Conservation (phyloP, 2,888 invertebrate species). For the Lochmaea crataegi region DNA sequence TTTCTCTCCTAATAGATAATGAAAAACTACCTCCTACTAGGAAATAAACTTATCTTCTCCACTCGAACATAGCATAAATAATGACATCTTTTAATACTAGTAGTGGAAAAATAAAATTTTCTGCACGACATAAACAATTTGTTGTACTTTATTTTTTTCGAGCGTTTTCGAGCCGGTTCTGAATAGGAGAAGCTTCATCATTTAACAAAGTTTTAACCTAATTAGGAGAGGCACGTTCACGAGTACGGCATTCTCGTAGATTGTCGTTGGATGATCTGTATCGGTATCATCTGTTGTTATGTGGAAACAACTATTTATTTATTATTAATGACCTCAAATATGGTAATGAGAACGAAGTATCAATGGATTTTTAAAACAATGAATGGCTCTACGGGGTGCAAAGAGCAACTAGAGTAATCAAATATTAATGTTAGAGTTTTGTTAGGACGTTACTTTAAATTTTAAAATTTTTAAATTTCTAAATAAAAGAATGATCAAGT, state of each 20-base stretch:
- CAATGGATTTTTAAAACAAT: constrained; percentile 6
- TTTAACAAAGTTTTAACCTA: constrained; percentile 43
- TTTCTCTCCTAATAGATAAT: too few species aligned
- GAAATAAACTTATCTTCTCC: too few species aligned
- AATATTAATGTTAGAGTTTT: neutral
- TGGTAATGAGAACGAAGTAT: constrained; percentile 8
- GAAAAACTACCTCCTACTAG: too few species aligned
- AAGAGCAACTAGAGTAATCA: neutral
- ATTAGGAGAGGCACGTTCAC: constrained; percentile 55
- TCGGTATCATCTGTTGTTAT: constrained; percentile 12
- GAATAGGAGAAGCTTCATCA: constrained; percentile 2
- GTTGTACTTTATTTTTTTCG: neutral
- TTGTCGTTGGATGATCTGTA: constrained; percentile 44
- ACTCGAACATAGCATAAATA: too few species aligned
- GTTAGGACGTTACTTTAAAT: too few species aligned
- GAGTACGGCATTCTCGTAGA: constrained; percentile 54
- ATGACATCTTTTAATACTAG: too few species aligned
- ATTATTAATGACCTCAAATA: constrained; percentile 1
- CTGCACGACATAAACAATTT: neutral
- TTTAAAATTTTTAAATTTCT: too few species aligned
- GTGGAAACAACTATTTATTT: constrained; percentile 10
- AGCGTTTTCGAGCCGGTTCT: constrained; percentile 3
- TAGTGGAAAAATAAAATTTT: neutral
- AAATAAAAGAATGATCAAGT: too few species aligned
- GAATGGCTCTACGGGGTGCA: neutral